These are phyloP conservation scores for Bombus sylvicola DNA, from an alignment of 1,140 invertebrate genomes.

Conservation along the genomic window DNA sequence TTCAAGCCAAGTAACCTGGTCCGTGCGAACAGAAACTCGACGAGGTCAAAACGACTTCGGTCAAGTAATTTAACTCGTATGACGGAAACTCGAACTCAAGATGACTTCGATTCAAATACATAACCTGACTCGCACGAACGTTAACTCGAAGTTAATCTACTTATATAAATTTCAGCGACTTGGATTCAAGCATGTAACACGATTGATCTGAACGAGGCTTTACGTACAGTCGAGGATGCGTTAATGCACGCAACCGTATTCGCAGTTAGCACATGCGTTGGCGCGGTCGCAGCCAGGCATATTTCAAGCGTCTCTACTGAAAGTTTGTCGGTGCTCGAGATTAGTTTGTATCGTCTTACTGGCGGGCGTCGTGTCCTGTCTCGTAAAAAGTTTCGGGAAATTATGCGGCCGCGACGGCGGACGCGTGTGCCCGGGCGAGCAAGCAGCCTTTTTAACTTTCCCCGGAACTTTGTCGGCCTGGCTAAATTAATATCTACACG, in stretches of 20 bases:
- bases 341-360: conserved; percentile 42
- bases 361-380: conserved; percentile 4
- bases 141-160: background rate
- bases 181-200: background rate
- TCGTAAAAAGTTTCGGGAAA: conserved; percentile 40
- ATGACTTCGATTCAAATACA: no score
- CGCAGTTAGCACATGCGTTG: background rate
- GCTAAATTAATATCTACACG: conserved; percentile 53
- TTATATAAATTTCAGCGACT: background rate
- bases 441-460: conserved; percentile 33
- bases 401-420: conserved; percentile 27
- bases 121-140: no score
- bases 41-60: no score
- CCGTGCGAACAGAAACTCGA: no score
- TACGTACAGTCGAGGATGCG: conserved; percentile 16
- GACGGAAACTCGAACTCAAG: no score
- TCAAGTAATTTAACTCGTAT: no score
- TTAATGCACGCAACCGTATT: conserved; percentile 46
- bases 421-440: conserved; percentile 23
- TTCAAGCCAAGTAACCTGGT: no score
- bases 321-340: conserved; percentile 31
- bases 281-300: background rate
- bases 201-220: background rate
- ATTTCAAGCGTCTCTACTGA: conserved; percentile 26
- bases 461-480: background rate